Percentiles rank a stretch among this genome's conserved stretches.
Evolutionary conservation across 2,888 invertebrate genomes (phyloP).

Genomic region (Saturnia pavonia): DNA sequence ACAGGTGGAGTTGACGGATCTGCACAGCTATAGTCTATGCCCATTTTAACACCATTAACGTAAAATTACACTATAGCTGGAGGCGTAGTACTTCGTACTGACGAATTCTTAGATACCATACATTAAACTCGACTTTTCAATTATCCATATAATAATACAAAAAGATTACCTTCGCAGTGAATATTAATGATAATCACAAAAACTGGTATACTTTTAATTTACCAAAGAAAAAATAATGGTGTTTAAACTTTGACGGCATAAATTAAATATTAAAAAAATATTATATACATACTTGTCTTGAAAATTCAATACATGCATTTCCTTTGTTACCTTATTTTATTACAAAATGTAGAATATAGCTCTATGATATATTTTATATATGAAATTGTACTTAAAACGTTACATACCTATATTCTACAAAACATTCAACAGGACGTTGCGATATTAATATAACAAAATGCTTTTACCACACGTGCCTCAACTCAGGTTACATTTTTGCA

Average conservation of each 20-base stretch:
- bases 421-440: conserved; percentile 43
- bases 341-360: background rate
- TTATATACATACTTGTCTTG: no score
- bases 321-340: background rate
- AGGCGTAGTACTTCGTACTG: no score
- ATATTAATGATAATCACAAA: no score
- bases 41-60: background rate
- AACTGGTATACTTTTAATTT: no score
- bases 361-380: background rate
- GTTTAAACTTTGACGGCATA: no score
- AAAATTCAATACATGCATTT: background rate
- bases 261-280: no score
- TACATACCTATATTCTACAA: conserved; percentile 24
- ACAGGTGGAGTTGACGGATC: background rate
- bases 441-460: conserved; percentile 66
- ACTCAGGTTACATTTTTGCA: conserved; percentile 67
- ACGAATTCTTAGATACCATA: no score
- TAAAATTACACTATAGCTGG: no score
- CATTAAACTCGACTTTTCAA: no score
- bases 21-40: background rate
- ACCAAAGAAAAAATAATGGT: no score
- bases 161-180: no score
- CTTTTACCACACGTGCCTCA: conserved; percentile 67
- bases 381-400: conserved; percentile 10
- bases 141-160: no score